Base-by-base conservation (phyloP, 2,113 vertebrate genomes). In the Egretta garzetta region DNA sequence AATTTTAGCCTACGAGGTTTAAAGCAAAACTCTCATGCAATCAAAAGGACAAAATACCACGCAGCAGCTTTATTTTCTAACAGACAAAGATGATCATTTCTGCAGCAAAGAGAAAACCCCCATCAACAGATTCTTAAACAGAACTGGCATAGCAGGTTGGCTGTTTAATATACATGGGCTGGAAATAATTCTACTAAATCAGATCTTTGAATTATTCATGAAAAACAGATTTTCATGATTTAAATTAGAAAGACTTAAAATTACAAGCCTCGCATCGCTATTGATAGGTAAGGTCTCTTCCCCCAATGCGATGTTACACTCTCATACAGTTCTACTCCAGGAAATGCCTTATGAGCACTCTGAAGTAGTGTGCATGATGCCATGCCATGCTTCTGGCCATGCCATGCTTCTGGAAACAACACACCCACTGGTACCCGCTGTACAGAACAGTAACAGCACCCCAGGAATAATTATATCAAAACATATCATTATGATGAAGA, bases 131-230 rank as follows among this genome's bases (percentile, higher is more conserved):
- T 71, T 73, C 87, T 94, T 52, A 82, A 88, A 86, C 91, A 94
- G 93, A 97, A 67, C 62, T 89, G 91, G 74, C 47, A 8, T 66
- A 91, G 91, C 95, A 93, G 81, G 89, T 80, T 95, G 94, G 75
- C 84, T 97, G 87, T 96, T 97, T 96, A 96, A 97, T 96, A 97
- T 96, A 97, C 93, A 96, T 66, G 79, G 86, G 55, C 90, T 95
- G 87, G 84, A 97, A 97, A 96, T 96, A 96, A 97, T 96, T 96
- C 96, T 58, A 64, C 86, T 85, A 97, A 92, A 96, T 96, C 95
- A 97, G 81, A 87, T 66, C 83, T 86, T 47, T 94, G 91, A 97
- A 97, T 97, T 97, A 96, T 97, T 95, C 97, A 97, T 95, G 91
- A 91, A 93, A 97, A 97, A 95, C 86, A 97, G 89, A 93, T 97